Conservation (phyloP, 2,888 invertebrate species). For the Capitulum mitella region DNA sequence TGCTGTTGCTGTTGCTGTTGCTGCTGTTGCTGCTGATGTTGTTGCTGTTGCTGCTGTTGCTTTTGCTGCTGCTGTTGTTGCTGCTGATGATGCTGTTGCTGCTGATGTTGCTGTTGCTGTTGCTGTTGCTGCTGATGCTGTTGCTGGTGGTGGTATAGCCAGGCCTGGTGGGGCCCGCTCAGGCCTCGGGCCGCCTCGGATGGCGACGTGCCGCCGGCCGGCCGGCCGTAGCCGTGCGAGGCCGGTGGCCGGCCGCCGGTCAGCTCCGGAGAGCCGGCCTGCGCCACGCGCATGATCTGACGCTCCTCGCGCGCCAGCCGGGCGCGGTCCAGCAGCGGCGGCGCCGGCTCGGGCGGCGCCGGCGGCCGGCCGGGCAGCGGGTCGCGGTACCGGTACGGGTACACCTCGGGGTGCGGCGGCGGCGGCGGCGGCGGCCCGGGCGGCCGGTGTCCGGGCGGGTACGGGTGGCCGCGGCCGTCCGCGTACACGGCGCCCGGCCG, state of each 20-base stretch:
- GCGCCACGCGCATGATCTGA: conserved; percentile 35
- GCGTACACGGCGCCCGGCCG: not conserved
- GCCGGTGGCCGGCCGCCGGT: not conserved
- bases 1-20: conserved; percentile 16
- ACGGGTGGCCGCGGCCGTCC: not conserved
- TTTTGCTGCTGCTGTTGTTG: conserved; percentile 10
- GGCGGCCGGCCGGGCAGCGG: not conserved
- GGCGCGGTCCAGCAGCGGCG: not conserved
- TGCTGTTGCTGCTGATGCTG: not conserved
- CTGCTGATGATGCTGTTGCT: not conserved
- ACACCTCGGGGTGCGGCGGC: not conserved
- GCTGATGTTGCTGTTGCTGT: not conserved
- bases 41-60: not conserved
- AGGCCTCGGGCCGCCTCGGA: not conserved
- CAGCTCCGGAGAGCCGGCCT: conserved; percentile 30
- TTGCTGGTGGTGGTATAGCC: not conserved
- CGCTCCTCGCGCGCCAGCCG: conserved; percentile 30
- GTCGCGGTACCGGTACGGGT: not conserved
- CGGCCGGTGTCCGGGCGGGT: not conserved
- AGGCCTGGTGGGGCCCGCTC: not conserved
- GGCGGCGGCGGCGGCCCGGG: not conserved
- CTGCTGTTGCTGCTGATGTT: not conserved
- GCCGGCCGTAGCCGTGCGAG: not conserved
- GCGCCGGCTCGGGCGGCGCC: not conserved
- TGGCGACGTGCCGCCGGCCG: not conserved